These are phyloP conservation scores for Limnephilus marmoratus DNA, from an alignment of 2,888 invertebrate genomes.

Conservation along the genomic window DNA sequence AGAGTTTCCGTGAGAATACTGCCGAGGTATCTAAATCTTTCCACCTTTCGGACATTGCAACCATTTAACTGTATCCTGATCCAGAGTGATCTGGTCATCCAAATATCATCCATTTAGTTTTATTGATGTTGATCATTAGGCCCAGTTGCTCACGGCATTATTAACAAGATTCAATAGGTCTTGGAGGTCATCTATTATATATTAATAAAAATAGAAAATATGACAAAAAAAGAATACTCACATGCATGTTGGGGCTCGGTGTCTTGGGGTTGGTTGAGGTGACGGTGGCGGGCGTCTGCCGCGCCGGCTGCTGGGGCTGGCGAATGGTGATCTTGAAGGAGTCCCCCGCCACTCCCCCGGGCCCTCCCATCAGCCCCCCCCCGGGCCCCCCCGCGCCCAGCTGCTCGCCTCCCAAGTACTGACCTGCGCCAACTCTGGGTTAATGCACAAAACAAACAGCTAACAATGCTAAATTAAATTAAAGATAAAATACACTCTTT, in stretches of 20 bases:
- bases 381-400: neutral
- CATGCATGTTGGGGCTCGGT: conserved; percentile 86
- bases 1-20: too few relatives aligned
- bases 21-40: too few relatives aligned
- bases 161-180: too few relatives aligned
- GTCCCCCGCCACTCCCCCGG: conserved; percentile 64
- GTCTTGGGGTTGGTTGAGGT: conserved; percentile 92
- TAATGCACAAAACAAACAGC: conserved; percentile 29
- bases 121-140: too few relatives aligned
- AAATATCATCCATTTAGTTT: too few relatives aligned
- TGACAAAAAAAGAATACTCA: conserved; percentile 68
- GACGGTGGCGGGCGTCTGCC: conserved; percentile 73
- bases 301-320: conserved; percentile 67
- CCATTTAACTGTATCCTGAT: too few relatives aligned
- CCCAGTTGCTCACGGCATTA: too few relatives aligned
- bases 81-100: too few relatives aligned
- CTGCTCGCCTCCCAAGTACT: conserved; percentile 11
- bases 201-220: too few relatives aligned
- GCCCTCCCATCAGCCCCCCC: neutral
- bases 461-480: neutral
- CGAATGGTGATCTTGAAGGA: conserved; percentile 84
- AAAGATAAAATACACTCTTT: neutral
- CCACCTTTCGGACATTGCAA: too few relatives aligned
- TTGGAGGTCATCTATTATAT: too few relatives aligned
- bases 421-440: conserved; percentile 10